Conservation (phyloP, 2,113 vertebrate genomes). For the Muntiacus reevesi region DNA sequence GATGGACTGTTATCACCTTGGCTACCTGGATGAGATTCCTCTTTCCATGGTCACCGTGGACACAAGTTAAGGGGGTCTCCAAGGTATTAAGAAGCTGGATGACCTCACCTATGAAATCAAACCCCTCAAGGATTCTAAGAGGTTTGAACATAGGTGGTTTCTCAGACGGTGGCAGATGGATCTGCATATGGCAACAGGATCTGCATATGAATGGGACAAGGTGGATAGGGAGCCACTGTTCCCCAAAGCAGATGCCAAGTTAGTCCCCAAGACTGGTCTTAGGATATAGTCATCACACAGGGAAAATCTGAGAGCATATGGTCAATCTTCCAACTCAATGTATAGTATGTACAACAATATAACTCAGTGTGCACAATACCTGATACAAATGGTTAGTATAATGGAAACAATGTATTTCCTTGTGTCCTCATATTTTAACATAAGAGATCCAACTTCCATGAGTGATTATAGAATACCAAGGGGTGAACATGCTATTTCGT, state of each 20-base stretch:
- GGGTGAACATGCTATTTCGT: background rate
- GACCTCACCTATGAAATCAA: constrained; percentile 68
- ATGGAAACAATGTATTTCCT: background rate
- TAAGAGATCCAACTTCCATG: background rate
- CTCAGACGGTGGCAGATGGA: constrained; percentile 26
- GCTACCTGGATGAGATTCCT: constrained; percentile 65
- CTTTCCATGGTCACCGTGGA: constrained; percentile 64
- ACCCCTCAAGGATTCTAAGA: constrained; percentile 48
- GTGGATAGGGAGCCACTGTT: background rate
- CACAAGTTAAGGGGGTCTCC: constrained; percentile 67
- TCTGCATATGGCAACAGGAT: rapidly evolving
- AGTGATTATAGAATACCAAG: rapidly evolving
- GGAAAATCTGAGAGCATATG: background rate
- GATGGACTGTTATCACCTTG: constrained; percentile 76
- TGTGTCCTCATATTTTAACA: background rate
- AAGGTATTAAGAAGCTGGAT: constrained; percentile 64
- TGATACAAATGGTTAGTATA: background rate
- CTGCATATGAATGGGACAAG: rapidly evolving
- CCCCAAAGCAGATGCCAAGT: background rate
- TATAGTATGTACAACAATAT: background rate
- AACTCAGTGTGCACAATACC: background rate
- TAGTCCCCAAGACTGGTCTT: background rate
- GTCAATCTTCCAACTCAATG: background rate
- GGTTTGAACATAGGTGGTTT: constrained; percentile 69
- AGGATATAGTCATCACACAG: background rate